Conservation (phyloP, 1,140 invertebrate species). For the Ceratoteleas bidentatus region DNA sequence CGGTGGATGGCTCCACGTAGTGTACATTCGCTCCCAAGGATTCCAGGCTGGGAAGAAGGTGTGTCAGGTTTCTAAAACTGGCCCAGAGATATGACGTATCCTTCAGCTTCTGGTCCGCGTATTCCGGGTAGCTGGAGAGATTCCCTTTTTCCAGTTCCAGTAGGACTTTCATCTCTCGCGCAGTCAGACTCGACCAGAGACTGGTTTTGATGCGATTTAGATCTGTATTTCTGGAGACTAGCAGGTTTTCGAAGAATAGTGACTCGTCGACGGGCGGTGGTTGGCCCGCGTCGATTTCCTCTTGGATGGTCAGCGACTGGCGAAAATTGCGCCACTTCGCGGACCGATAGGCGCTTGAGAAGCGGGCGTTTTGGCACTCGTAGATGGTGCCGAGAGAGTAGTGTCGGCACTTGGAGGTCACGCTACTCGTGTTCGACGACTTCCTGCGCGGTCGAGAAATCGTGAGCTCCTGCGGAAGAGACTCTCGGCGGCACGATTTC, state of each 20-base stretch:
- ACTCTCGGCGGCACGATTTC: conserved; percentile 38
- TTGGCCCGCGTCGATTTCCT: conserved; percentile 77
- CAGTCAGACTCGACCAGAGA: conserved; percentile 76
- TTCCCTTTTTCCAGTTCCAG: conserved; percentile 77
- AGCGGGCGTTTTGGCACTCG: conserved; percentile 56
- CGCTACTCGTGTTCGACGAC: conserved; percentile 15
- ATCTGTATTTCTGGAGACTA: conserved; percentile 73
- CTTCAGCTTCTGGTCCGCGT: conserved; percentile 57
- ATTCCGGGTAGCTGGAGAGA: conserved; percentile 43
- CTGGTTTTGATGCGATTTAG: conserved; percentile 77
- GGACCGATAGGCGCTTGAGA: conserved; percentile 69
- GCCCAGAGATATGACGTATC: conserved; percentile 76
- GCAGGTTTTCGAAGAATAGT: conserved; percentile 77
- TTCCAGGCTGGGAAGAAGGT: conserved; percentile 73
- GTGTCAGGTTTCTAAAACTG: conserved; percentile 72
- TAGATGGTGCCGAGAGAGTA: conserved; percentile 72
- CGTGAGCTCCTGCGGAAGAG: conserved; percentile 39
- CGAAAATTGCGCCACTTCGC: conserved; percentile 35
- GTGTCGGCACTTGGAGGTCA: conserved; percentile 56
- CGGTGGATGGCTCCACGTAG: conserved; percentile 74
- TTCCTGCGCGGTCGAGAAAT: conserved; percentile 34
- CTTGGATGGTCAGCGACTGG: conserved; percentile 53
- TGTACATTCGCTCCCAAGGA: conserved; percentile 66
- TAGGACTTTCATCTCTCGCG: conserved; percentile 75
- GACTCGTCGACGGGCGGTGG: conserved; percentile 77